These are phyloP conservation scores for Hemitrygon akajei DNA, from an alignment of 2,797 vertebrate species.

Conservation along the genomic window DNA sequence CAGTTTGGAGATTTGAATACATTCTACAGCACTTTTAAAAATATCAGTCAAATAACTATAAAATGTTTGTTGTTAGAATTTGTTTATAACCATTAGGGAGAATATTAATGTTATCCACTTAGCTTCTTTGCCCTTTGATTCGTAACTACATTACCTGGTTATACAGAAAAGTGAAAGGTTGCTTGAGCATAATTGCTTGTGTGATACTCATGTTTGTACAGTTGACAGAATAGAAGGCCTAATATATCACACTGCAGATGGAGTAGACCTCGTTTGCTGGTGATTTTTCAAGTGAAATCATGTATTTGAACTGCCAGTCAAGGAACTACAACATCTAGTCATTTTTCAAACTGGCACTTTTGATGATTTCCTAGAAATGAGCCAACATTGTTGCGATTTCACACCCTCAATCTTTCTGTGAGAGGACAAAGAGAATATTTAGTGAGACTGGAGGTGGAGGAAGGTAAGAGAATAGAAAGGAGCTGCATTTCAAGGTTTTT, in stretches of 20 bases:
- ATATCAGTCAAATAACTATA: conserved; percentile 9
- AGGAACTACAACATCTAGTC: neutral
- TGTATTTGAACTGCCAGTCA: neutral
- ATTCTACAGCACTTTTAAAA: neutral
- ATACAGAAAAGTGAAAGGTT: neutral
- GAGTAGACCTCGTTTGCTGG: neutral
- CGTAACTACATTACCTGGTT: neutral
- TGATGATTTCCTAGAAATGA: neutral
- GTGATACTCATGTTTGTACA: neutral
- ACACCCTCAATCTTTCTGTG: neutral
- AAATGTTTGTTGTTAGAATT: neutral
- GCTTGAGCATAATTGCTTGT: neutral
- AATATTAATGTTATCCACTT: neutral
- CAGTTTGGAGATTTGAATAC: neutral
- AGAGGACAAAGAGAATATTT: neutral
- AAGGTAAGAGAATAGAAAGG: neutral
- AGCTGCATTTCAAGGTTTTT: neutral
- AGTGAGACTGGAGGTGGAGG: neutral
- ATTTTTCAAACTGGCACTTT: neutral
- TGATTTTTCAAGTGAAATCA: neutral
- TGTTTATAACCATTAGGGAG: neutral
- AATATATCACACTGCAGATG: neutral
- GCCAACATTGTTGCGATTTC: neutral
- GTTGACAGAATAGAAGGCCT: neutral
- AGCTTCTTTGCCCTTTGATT: neutral